These are phyloP conservation scores for Pampusana beccarii DNA, from an alignment of 2,113 vertebrate genomes.

Conservation along the genomic window DNA sequence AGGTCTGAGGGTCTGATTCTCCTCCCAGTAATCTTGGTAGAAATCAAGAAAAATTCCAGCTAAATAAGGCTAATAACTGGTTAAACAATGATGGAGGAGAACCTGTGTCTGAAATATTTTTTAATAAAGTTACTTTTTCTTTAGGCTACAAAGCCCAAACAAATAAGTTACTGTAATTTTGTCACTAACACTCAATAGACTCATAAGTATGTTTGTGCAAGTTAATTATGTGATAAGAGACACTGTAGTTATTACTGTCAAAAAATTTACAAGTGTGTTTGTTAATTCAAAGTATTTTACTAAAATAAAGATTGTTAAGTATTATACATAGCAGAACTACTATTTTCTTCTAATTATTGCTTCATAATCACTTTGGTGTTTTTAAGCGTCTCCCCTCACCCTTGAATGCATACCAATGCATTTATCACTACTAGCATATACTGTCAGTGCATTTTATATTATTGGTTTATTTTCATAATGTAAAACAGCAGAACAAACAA, in stretches of 20 bases:
- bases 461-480: neutral
- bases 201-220: slow-evolving; percentile 80
- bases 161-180: slow-evolving; percentile 78
- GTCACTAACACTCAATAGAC: slow-evolving; percentile 66
- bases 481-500: neutral
- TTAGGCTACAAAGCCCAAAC: slow-evolving; percentile 21
- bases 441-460: neutral
- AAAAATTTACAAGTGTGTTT: slow-evolving; percentile 77
- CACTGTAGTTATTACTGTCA: slow-evolving; percentile 75
- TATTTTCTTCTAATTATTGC: slow-evolving; percentile 57
- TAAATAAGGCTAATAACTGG: neutral
- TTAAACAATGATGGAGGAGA: neutral
- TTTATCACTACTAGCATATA: neutral
- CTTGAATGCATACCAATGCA: neutral
- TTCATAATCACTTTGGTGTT: neutral
- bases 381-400: neutral
- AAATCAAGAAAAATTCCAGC: neutral
- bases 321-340: slow-evolving; percentile 66
- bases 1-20: neutral
- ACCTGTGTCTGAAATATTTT: neutral
- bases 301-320: slow-evolving; percentile 74
- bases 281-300: slow-evolving; percentile 80
- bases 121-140: neutral
- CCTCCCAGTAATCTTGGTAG: neutral
- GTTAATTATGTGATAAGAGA: slow-evolving; percentile 90